Evolutionary conservation across 1,140 invertebrate species (phyloP).

Genomic region (Eurosta solidaginis): DNA sequence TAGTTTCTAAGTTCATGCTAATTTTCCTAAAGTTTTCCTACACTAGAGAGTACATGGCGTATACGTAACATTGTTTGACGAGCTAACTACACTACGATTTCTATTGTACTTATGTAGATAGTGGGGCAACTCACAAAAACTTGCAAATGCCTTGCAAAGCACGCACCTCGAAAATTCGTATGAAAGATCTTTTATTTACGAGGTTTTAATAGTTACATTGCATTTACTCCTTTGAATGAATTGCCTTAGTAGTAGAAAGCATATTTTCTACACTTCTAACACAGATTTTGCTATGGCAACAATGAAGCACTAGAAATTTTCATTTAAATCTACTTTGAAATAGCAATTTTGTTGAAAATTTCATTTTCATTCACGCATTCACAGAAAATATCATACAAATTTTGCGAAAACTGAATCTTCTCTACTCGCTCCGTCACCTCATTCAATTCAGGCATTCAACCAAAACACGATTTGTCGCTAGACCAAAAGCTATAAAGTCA

Average conservation of each 20-base stretch:
- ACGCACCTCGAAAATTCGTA: too few relatives aligned
- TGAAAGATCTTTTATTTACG: too few relatives aligned
- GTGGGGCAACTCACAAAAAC: neutral
- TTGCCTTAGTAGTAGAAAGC: too few relatives aligned
- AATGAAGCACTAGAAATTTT: neutral
- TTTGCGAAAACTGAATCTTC: neutral
- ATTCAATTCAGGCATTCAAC: slow-evolving; percentile 6
- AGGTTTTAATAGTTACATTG: too few relatives aligned
- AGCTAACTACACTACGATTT: neutral
- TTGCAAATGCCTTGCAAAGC: too few relatives aligned
- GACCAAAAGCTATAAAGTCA: neutral
- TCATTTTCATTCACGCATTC: slow-evolving; percentile 8
- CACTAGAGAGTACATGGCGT: too few relatives aligned
- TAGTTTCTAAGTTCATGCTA: too few relatives aligned
- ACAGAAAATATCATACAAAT: neutral
- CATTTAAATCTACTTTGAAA: slow-evolving; percentile 5
- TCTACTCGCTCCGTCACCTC: neutral
- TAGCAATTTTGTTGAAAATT: slow-evolving; percentile 5
- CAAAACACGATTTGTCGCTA: neutral
- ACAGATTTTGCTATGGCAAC: neutral
- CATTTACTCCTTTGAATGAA: too few relatives aligned
- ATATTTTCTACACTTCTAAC: too few relatives aligned
- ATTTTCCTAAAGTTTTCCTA: too few relatives aligned
- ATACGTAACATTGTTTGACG: neutral
- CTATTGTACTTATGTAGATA: neutral